Evolutionary conservation across 2,113 vertebrate genomes (phyloP), one percentile per base, ranked within the genome.

Genomic region (Tiliqua scincoides): DNA sequence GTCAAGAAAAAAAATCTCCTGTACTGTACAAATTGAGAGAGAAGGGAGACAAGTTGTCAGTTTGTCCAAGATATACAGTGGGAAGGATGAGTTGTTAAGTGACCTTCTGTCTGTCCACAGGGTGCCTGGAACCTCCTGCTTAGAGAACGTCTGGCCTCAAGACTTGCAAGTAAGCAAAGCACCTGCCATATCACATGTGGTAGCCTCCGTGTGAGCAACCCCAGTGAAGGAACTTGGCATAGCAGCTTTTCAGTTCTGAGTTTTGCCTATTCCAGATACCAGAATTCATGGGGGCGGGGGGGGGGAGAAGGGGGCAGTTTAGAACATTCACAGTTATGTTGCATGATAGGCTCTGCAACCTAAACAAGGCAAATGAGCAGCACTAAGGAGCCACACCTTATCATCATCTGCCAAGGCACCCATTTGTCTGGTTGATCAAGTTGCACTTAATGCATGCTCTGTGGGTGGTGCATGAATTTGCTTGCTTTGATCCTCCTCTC

Each of bases 201-300:
- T 61, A 37, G 1, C 7, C 10, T 63, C 0, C 0, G 20, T 81
- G 62, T 48, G 43, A 48, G 43, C 3, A 8, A 0, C 0, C 10
- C 9, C 15, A 48, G 78, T 43, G 77, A 3, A 57, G 70, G 43
- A 11, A 30, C 81, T 77, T 43, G 11, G 25, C 78, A 40, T n/a
- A 20, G 3, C 57, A 65, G 18, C 61, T 67, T 83, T 70, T 82
- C 52, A 23, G 32, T 68, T 68, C 63, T 23, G 20, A 54, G 48
- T 54, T 54, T 70, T 54, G 43, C 27, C 76, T 54, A 67, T 73
- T 72, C 48, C 0, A 27, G 54, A 37, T 84, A 84, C 71, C 37
- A 76, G n/a, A 71, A 62, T 20, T 1, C 62, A 83, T 81, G 78
- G 72, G 62, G 54, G 25, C 9, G 5, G 76, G 43, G 43, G 43